Base-by-base conservation (phyloP, 2,888 invertebrate genomes). In the Gnatocerus cornutus region DNA sequence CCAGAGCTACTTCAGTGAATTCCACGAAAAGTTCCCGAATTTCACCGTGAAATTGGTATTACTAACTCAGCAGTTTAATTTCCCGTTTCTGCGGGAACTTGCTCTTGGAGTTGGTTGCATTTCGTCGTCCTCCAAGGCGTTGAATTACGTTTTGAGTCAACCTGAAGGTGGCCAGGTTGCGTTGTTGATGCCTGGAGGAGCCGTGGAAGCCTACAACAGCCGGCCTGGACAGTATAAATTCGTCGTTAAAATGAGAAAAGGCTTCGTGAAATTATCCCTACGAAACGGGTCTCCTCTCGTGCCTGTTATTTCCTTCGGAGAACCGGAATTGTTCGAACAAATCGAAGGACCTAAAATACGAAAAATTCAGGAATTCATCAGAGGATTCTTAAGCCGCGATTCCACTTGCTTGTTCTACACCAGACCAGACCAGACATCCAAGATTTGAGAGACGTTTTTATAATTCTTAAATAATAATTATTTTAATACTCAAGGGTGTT, bases 231-330 rank as follows among this genome's bases (percentile, higher is more conserved):
- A 88, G 61, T 93, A 94, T 73, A 88, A 88, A 74, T 85, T 95
- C 4, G 88, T 93, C 9, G 81, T 96, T 9, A 93, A 89, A 75
- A 89, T 90, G 58, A 88, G 96, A 71, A 95, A 92, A 80, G 96
- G 84, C 6, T 84, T 84, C 69, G 75, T 84, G 1, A 78, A 74
- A 58, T 30, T 84, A 37, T 84, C 83, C 0, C 63, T 84, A 48
- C 76, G 73, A 70, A 81, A 72, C 82, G 96, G 97, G 8, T 88
- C 93, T 0, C 88, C 93, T 0, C 84, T 97, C 66, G 96, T 98
- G 0, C 97, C 98, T 0, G 93, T 94, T 0, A 91, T 96, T 80
- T 92, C 94, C 0, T 98, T 97, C 83, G 97, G 97, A 0, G 97
- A 98, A 85, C 93, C 93, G 0, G 94, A 96, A 78, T 85, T 96